Base-by-base conservation (phyloP, 1,140 invertebrate genomes). In the Drosophila kohkoa region DNA sequence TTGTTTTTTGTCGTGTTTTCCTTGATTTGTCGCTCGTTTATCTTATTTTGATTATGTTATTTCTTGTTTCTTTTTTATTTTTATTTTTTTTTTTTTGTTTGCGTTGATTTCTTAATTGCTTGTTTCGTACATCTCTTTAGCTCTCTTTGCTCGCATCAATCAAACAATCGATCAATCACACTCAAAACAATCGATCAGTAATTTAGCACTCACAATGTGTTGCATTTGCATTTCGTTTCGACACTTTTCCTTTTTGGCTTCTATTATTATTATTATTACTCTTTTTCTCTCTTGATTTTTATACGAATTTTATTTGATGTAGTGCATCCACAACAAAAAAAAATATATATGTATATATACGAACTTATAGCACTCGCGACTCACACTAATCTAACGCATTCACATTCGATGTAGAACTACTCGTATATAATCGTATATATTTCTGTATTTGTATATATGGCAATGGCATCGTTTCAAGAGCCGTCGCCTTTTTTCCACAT, bases 351-450 rank as follows among this genome's bases (percentile, higher is more conserved):
- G 15, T 49, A 16, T 16, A 25, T 25, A 3, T 25, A 2, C 67
- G 45, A 60, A 62, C 25, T 49, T 77, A 8, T 46, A 60, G 52
- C 80, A 75, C 80, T 68, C 75, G 76, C 80, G 81, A 74, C 11
- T 66, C 55, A 41, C 38, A 54, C 71, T 48, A 73, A 59, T 46
- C 70, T 45, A 72, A 67, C 63, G 63, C 28, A 59, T 72, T 70
- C 67, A 60, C 59, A 59, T 59, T 65, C 35, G 59, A 65, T 57
- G 58, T 52, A 32, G 64, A 67, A 59, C 70, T 69, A 54, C 28
- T 58, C 43, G 49, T 58, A n/a, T 67, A 30, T 32, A 8, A 38
- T 54, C 51, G 46, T 35, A 15, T 28, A 49, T 43, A 25, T 45
- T n/a, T 25, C 2, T 52, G 1, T 66, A 1, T 54, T 7, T 68